phyloP scores from a whole-genome alignment of 2,888 invertebrate genomes.

The Euspilapteryx auroguttella region DNA sequence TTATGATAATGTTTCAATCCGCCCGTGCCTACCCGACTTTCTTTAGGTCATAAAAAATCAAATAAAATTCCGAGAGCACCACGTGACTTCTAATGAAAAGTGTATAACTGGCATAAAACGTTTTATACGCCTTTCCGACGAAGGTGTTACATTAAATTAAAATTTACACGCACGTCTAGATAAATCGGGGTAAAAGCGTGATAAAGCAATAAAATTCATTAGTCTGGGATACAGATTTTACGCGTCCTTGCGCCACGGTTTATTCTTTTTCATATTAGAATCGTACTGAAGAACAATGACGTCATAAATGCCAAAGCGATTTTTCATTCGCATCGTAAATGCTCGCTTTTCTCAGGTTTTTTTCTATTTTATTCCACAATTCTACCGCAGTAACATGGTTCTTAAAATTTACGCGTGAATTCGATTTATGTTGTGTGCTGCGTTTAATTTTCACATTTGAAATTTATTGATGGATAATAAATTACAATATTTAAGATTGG shows the following conservation, averaged over 20 bases:
- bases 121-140: conserved; percentile 45
- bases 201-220: conserved; percentile 50
- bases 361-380: conserved; percentile 19
- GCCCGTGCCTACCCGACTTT: conserved; percentile 15
- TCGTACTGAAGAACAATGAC: conserved; percentile 29
- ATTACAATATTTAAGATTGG: too few species aligned
- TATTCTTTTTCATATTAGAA: conserved; percentile 26
- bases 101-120: conserved; percentile 53
- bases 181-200: conserved; percentile 26
- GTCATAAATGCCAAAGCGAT: conserved; percentile 36
- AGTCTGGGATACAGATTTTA: conserved; percentile 30
- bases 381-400: conserved; percentile 24
- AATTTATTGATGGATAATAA: too few species aligned
- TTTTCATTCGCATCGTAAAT: conserved; percentile 37
- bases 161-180: conserved; percentile 39
- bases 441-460: too few species aligned
- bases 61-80: conserved; percentile 36
- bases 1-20: conserved; percentile 25
- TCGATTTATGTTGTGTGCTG: too few species aligned
- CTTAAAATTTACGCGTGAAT: conserved; percentile 11
- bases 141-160: conserved; percentile 52
- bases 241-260: conserved; percentile 14
- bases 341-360: conserved; percentile 15
- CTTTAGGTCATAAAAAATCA: conserved; percentile 30
- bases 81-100: conserved; percentile 50